These are phyloP conservation scores for Rhinolophus sinicus DNA, from an alignment of 2,113 vertebrate species.

Conservation along the genomic window DNA sequence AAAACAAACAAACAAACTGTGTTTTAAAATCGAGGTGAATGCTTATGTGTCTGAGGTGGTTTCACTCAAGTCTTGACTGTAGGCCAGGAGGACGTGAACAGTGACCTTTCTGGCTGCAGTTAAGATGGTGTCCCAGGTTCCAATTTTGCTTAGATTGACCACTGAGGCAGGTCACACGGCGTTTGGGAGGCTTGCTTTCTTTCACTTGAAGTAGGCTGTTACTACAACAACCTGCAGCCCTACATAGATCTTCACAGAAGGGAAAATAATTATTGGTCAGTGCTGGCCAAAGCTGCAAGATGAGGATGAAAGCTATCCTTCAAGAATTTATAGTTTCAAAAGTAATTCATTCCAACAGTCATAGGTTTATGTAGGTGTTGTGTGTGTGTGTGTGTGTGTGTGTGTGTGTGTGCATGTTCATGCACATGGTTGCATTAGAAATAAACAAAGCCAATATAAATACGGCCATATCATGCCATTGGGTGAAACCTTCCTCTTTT, in stretches of 20 bases:
- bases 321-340: conserved; percentile 1
- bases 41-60: neutral
- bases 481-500: neutral
- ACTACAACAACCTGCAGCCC: neutral
- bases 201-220: neutral
- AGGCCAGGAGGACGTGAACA: neutral
- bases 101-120: neutral
- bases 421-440: neutral
- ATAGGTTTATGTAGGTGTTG: neutral
- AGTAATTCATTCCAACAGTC: neutral
- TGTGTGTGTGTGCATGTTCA: rapidly evolving
- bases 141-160: neutral
- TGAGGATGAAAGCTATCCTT: neutral
- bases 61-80: neutral
- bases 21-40: neutral
- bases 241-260: neutral
- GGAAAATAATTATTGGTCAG: neutral
- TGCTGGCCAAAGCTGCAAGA: neutral
- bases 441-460: neutral
- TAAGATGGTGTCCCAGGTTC: neutral
- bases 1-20: neutral
- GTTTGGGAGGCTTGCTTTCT: neutral
- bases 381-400: neutral
- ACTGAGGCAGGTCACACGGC: neutral
- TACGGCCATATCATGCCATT: neutral